Evolutionary conservation across 2,113 vertebrate species (phyloP), one percentile per base, ranked within the genome.

Genomic region (Nasalis larvatus): DNA sequence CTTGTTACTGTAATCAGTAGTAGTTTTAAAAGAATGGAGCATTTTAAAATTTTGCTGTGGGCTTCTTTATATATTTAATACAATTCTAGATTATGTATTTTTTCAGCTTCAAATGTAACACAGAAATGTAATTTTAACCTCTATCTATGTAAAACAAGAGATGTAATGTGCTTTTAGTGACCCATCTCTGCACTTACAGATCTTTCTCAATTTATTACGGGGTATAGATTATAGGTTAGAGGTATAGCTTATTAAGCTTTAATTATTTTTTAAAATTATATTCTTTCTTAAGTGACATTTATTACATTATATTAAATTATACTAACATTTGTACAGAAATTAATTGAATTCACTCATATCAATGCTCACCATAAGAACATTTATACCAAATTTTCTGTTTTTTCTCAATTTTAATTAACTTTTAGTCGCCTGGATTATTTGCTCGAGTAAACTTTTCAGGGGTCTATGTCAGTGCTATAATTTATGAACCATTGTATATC

Each of bases 61-160:
- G 14, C 25, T 78, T 87, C 30, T 92, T 95, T 37, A 49, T 66
- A 80, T 96, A 16, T 85, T 89, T 86, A 77, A 69, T 71, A 74
- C 56, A 84, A 7, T n/a, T n/a, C 12, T 60, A 74, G 32, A 9
- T 96, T 73, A 90, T 47, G 16, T 58, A 73, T 82, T 42, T 13
- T 69, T 94, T 76, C 82, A 74, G 14, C 7, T 92, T 96, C 25
- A 68, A 71, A 66, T 68, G 49, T 37, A 89, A 74, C 54, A 76
- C 85, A 56, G 3, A 85, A 78, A 13, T 40, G 30, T 81, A 66
- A 86, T 63, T 95, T 93, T 91, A 93, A 96, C n/a, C 35, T 49
- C 20, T 3, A 37, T 56, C 17, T 77, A 77, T 56, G 3, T 77
- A 86, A 96, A 80, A 94, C 4, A 77, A 47, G 20, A 77, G 89